phyloP scores from a whole-genome alignment of 1,140 invertebrate genomes.

The Armadillidium nasatum region DNA sequence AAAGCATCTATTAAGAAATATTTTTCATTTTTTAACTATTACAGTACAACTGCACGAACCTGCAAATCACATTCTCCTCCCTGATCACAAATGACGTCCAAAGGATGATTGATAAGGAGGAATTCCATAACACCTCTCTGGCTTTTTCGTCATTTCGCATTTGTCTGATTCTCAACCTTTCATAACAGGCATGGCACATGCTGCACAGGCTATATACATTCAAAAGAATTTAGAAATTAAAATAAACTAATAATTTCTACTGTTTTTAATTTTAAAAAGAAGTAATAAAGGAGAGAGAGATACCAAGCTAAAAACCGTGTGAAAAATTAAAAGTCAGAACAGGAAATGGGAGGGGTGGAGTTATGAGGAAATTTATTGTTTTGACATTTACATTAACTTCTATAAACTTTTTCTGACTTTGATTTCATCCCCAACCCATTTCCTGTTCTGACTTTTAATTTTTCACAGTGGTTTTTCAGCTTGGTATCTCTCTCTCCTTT shows the following conservation, averaged over 20 bases:
- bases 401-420: no score
- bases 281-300: not conserved
- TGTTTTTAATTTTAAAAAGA: not conserved
- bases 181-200: constrained; percentile 99
- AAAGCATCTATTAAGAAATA: constrained; percentile 5
- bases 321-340: no score
- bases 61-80: constrained; percentile 96
- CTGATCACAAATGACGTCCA: constrained; percentile 99
- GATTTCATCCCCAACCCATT: no score
- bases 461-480: not conserved
- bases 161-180: constrained; percentile 94
- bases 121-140: constrained; percentile 99
- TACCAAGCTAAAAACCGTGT: not conserved
- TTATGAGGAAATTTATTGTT: no score
- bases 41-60: constrained; percentile 27
- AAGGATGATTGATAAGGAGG: constrained; percentile 92
- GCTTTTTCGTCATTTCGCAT: constrained; percentile 92
- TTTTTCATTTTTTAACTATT: no score
- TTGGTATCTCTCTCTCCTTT: not conserved
- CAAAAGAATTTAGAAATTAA: not conserved
- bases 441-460: no score
- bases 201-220: constrained; percentile 83
- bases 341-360: no score
- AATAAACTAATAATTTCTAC: no score
- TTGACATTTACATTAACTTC: no score